Percentiles rank a stretch among this genome's conserved stretches.
These are phyloP conservation scores for Oryzias melastigma DNA, from an alignment of 2,113 vertebrate species.

Conservation along the genomic window DNA sequence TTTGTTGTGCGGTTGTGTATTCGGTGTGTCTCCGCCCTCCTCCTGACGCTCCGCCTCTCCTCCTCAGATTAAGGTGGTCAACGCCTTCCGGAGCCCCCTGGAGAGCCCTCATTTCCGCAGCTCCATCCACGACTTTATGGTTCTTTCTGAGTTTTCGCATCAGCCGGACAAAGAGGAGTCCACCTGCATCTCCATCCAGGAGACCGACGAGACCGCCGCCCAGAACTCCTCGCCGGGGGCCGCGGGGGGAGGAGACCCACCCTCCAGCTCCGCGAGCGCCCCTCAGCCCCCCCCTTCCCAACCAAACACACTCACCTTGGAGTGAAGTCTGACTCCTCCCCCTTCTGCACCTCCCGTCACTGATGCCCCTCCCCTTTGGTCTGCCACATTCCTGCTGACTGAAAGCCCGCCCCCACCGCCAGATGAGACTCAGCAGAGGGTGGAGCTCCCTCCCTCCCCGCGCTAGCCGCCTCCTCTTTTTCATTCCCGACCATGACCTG, in stretches of 20 bases:
- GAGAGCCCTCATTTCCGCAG: conserved; percentile 88
- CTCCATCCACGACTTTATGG: conserved; percentile 99
- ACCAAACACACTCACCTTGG: conserved; percentile 47
- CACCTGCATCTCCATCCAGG: conserved; percentile 78
- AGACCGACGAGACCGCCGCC: conserved; percentile 74
- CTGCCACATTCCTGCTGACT: conserved; percentile 49
- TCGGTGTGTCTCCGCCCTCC: too few relatives aligned
- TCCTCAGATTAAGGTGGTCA: conserved; percentile 96
- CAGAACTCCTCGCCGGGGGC: conserved; percentile 58
- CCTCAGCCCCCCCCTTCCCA: conserved; percentile 24
- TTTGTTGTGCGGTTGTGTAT: too few relatives aligned
- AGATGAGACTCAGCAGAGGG: conserved; percentile 27
- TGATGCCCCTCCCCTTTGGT: conserved; percentile 9
- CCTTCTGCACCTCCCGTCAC: conserved; percentile 22
- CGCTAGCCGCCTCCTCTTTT: conserved; percentile 14
- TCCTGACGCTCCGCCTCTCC: background rate
- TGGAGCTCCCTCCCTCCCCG: conserved; percentile 20
- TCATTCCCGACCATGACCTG: conserved; percentile 38
- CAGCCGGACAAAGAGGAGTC: conserved; percentile 83
- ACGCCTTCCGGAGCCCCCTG: conserved; percentile 94
- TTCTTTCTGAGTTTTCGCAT: conserved; percentile 88
- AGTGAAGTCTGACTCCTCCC: conserved; percentile 41
- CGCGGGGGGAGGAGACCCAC: conserved; percentile 41
- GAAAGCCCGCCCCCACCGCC: conserved; percentile 28
- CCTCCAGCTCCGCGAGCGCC: too few relatives aligned